Evolutionary conservation across 2,888 invertebrate genomes (phyloP).

Genomic region (Netelia melanura): DNA sequence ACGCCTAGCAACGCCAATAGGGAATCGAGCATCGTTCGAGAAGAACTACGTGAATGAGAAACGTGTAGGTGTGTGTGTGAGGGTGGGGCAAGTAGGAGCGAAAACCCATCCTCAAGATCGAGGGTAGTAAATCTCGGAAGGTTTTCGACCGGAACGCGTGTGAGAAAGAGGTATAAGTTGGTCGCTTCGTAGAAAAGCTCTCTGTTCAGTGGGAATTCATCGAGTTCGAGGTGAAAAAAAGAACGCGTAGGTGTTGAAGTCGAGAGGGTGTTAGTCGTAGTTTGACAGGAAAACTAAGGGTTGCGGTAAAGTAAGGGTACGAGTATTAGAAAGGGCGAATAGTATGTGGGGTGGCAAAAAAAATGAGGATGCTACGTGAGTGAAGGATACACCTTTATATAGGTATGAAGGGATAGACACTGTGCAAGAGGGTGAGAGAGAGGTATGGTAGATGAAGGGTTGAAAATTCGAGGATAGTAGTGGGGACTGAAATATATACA

Average conservation of each 20-base stretch:
- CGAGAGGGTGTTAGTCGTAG: slow-evolving; percentile 38
- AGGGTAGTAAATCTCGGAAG: slow-evolving; percentile 71
- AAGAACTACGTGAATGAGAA: slow-evolving; percentile 13
- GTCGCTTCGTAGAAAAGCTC: slow-evolving; percentile 50
- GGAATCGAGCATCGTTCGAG: slow-evolving; percentile 3
- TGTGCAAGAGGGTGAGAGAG: no score
- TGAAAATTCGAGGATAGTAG: slow-evolving; percentile 8
- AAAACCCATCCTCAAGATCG: slow-evolving; percentile 33
- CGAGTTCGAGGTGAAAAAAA: slow-evolving; percentile 23
- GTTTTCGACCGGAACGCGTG: slow-evolving; percentile 54
- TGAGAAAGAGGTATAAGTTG: slow-evolving; percentile 61
- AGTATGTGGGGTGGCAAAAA: background rate
- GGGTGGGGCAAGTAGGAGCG: slow-evolving; percentile 17
- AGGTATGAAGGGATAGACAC: no score
- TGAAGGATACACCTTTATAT: slow-evolving; percentile 39
- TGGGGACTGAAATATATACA: background rate
- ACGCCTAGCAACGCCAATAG: slow-evolving; percentile 22
- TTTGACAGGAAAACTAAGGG: slow-evolving; percentile 52
- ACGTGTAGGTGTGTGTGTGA: background rate
- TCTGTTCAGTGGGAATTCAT: slow-evolving; percentile 29
- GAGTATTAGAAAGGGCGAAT: background rate
- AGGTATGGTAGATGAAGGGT: slow-evolving; percentile 61
- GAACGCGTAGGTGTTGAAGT: background rate
- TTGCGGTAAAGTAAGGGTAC: background rate
- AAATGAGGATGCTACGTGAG: background rate